phyloP scores from a whole-genome alignment of 2,797 vertebrate genomes.

The Mus minutoides region DNA sequence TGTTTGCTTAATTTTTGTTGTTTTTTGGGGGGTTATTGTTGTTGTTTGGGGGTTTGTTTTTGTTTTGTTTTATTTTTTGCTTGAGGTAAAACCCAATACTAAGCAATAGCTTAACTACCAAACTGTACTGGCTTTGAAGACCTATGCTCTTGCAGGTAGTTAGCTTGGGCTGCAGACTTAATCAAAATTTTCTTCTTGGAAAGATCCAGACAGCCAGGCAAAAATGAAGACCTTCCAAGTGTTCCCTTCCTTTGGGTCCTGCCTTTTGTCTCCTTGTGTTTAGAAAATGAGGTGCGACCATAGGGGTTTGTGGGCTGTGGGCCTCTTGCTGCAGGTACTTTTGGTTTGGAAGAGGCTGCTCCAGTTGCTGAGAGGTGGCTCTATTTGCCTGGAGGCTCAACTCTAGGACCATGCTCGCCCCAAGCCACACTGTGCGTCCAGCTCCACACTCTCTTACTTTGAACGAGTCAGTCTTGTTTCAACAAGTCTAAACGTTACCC shows the following conservation, averaged over 20 bases:
- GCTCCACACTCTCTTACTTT: background rate
- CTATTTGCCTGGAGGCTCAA: background rate
- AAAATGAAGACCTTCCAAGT: background rate
- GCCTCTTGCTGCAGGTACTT: too few species aligned
- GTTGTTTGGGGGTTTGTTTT: background rate
- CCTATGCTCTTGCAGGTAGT: background rate
- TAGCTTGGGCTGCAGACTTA: background rate
- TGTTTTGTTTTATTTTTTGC: background rate
- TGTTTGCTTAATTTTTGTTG: background rate
- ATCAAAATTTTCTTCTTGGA: background rate
- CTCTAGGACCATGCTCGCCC: background rate
- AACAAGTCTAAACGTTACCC: background rate
- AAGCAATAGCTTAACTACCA: background rate
- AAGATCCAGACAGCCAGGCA: background rate
- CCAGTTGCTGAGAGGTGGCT: background rate
- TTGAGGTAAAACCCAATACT: background rate
- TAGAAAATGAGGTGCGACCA: background rate
- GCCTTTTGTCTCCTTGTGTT: background rate
- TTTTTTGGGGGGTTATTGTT: background rate
- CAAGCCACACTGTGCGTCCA: background rate
- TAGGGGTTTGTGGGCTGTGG: background rate
- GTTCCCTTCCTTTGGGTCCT: background rate
- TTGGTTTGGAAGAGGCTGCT: background rate
- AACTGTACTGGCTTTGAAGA: background rate
- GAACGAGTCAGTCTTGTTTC: constrained; percentile 45